Base-by-base conservation (phyloP, 2,113 vertebrate species). In the Atlantisia rogersi region DNA sequence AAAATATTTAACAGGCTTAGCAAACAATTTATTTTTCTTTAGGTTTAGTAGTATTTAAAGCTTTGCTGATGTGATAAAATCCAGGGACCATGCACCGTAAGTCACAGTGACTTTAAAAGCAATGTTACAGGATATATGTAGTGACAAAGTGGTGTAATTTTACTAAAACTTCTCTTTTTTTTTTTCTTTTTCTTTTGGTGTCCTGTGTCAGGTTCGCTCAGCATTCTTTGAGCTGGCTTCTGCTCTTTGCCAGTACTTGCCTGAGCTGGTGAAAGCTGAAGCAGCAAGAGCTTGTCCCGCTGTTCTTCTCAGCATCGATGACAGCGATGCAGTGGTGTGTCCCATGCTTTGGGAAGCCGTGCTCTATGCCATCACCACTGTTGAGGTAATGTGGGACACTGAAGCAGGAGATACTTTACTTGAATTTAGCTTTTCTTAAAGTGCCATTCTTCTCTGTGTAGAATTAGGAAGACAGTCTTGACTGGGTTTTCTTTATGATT, bases 341-440 rank as follows among this genome's bases (percentile, higher is more conserved):
- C 99, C 99, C 4, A 97, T 99, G 32, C 98, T 99, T 81, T 99
- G 99, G 99, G 99, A 99, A 95, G 99, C 99, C 21, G 98, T 99
- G 4, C 99, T 99, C 52, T 98, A 99, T 31, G 97, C 98, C 19
- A 37, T 99, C 46, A 97, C 98, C 42, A 98, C 98, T 21, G 40
- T 99, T 90, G 98, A 99, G 95, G 99, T 99, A 96, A 95, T 32
- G 56, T 63, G 44, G 64, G 69, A 95, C 60, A 60, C 1, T 1
- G 14, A 4, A 77, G 76, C 75, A 53, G 8, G 12, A 50, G 37
- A 11, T 70, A 25, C 18, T 65, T 90, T 26, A 12, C 44, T 74
- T 1, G 1, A 28, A 70, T 48, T 80, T 29, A 68, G 26, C 32
- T 83, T 86, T 70, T 81, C 16, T 52, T 9, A 20, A 24, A 39